Evolutionary conservation across 1,140 invertebrate genomes (phyloP).

Genomic region (Hycleus phaleratus): DNA sequence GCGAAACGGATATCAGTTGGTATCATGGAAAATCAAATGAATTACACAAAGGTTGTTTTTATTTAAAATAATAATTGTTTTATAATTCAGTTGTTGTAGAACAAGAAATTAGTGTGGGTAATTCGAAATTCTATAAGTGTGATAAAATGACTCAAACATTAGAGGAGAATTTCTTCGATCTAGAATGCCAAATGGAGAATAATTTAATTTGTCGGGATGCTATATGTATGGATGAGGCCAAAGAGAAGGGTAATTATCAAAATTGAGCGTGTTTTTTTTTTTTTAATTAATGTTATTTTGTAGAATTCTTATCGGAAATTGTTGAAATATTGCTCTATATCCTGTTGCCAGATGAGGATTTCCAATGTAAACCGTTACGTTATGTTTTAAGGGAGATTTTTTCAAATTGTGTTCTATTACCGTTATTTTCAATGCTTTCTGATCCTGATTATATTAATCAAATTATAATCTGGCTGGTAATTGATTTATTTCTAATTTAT

Average conservation of each 20-base stretch:
- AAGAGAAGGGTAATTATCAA: constrained; percentile 47
- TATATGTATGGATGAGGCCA: constrained; percentile 54
- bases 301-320: constrained; percentile 78
- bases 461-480: constrained; percentile 82
- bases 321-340: constrained; percentile 79
- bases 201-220: constrained; percentile 60
- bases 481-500: neutral
- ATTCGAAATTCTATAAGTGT: constrained; percentile 28
- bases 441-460: constrained; percentile 95
- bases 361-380: constrained; percentile 72
- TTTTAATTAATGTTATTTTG: constrained; percentile 26
- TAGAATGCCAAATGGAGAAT: constrained; percentile 80
- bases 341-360: constrained; percentile 75
- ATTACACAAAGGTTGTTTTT: constrained; percentile 24
- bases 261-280: neutral
- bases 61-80: no score
- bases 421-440: constrained; percentile 72
- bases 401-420: constrained; percentile 69
- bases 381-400: constrained; percentile 75
- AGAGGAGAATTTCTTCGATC: constrained; percentile 77
- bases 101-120: constrained; percentile 23
- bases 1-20: constrained; percentile 62
- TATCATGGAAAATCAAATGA: constrained; percentile 43
- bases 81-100: constrained; percentile 15
- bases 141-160: constrained; percentile 44